Evolutionary conservation across 2,797 vertebrate species (phyloP), one percentile per base, ranked within the genome.

Genomic region (Lepilemur ruficaudatus): DNA sequence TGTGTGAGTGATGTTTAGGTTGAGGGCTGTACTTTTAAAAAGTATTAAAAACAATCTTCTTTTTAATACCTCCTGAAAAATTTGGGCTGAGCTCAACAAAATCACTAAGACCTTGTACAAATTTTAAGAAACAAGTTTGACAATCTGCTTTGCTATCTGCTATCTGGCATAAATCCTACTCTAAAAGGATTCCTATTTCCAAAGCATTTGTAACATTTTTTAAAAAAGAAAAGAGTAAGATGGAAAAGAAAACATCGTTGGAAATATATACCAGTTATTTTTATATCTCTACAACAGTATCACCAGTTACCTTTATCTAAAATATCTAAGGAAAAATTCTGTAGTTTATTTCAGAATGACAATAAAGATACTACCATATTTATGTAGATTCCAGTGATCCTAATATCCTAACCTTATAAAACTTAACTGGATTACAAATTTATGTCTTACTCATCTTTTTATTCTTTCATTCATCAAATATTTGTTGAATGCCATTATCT

Each of bases 51-150:
- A 59, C 67, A 93, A 82, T 89, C 61, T 76, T 14, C 61, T 82
- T 92, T 94, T 90, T 69, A 84, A 94, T 23, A 90, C 28, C 25
- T 82, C 14, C 41, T 93, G 55, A 91, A 91, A 94, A 57, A n/a
- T 84, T 85, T 63, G 83, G 32, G 7, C 52, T 83, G 41, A 93
- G 50, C 61, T 23, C 91, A 93, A 82, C 41, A 75, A 94, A 94
- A 96, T 25, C 72, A 73, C 50, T 50, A 65, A 80, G 70, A 80
- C 75, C 46, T 89, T 95, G 6, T 65, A 96, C 94, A 95, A 91
- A 67, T 95, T 87, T 91, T 94, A 97, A 76, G 79, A 93, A 80
- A 18, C 59, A 73, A 81, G 50, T 35, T 90, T 76, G 59, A 84
- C 57, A 76, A 11, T 88, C 85, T 89, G 32, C 61, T 84, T 78